Evolutionary conservation across 1,140 invertebrate genomes (phyloP).

Genomic region (Euura lappo): DNA sequence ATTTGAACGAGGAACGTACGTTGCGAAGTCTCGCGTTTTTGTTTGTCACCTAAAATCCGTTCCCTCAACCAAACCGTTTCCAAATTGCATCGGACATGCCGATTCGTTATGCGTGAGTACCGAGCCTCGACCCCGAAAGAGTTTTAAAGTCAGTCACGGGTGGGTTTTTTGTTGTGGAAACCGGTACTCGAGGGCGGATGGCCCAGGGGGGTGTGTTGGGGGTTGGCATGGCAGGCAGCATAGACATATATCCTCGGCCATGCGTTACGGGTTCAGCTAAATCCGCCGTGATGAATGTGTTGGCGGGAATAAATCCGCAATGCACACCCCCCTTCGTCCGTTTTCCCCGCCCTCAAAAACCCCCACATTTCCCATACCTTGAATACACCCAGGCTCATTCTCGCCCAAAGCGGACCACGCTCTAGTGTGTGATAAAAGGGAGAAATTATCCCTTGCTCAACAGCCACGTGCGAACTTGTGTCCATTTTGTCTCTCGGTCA

Average conservation of each 20-base stretch:
- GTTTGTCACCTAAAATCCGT: background rate
- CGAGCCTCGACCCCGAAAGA: background rate
- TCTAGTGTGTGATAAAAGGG: slow-evolving; percentile 9
- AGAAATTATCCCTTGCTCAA: slow-evolving; percentile 17
- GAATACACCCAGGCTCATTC: background rate
- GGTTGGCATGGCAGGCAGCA: slow-evolving; percentile 43
- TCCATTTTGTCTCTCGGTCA: slow-evolving; percentile 31
- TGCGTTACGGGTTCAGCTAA: slow-evolving; percentile 64
- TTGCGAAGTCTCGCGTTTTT: background rate
- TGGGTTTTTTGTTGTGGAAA: background rate
- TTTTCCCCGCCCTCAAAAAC: slow-evolving; percentile 30
- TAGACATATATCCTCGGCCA: slow-evolving; percentile 61
- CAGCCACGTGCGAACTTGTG: slow-evolving; percentile 46
- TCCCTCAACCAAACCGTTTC: background rate
- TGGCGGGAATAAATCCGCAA: slow-evolving; percentile 64
- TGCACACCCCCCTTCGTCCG: slow-evolving; percentile 54
- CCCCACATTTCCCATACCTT: slow-evolving; percentile 35
- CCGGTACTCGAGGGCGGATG: background rate
- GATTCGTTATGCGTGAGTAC: background rate
- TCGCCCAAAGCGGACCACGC: no score
- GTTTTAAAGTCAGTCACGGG: background rate
- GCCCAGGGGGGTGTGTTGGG: background rate
- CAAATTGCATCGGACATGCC: background rate
- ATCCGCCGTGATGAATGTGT: slow-evolving; percentile 64
- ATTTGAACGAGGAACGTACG: background rate